Evolutionary conservation across 2,888 invertebrate species (phyloP).

Genomic region (Mayetiola destructor): DNA sequence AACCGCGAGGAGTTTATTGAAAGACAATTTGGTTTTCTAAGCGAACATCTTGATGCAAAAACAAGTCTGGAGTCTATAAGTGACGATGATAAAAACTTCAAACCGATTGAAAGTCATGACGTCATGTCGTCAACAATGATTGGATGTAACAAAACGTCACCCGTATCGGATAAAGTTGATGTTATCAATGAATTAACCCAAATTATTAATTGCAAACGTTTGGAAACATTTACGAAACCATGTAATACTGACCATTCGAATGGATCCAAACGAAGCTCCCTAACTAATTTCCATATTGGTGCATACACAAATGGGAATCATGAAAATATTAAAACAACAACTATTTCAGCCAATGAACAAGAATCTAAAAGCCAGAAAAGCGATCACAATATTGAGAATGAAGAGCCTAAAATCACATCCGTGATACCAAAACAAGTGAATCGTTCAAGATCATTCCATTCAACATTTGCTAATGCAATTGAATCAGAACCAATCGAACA

Average conservation of each 20-base stretch:
- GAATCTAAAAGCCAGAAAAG: neutral
- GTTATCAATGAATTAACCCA: constrained; percentile 28
- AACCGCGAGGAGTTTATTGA: constrained; percentile 13
- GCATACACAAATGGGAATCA: constrained; percentile 16
- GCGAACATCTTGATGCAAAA: neutral
- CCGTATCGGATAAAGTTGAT: constrained; percentile 16
- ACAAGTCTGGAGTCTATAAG: neutral
- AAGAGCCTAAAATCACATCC: neutral
- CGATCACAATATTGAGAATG: neutral
- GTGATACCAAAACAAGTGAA: constrained; percentile 20
- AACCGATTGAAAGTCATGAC: neutral
- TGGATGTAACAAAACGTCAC: neutral
- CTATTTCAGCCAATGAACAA: neutral
- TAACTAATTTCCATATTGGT: constrained; percentile 29
- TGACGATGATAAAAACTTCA: neutral
- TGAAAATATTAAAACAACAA: neutral
- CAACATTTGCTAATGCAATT: constrained; percentile 18
- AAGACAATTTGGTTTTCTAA: constrained; percentile 14
- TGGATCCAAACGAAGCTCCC: constrained; percentile 26
- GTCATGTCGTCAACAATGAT: constrained; percentile 3
- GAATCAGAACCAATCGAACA: neutral
- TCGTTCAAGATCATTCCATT: constrained; percentile 32
- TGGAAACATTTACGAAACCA: constrained; percentile 18
- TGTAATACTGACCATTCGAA: constrained; percentile 20
- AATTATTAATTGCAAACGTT: constrained; percentile 26